phyloP scores from a whole-genome alignment of 2,797 vertebrate species.

The Danio albolineatus region DNA sequence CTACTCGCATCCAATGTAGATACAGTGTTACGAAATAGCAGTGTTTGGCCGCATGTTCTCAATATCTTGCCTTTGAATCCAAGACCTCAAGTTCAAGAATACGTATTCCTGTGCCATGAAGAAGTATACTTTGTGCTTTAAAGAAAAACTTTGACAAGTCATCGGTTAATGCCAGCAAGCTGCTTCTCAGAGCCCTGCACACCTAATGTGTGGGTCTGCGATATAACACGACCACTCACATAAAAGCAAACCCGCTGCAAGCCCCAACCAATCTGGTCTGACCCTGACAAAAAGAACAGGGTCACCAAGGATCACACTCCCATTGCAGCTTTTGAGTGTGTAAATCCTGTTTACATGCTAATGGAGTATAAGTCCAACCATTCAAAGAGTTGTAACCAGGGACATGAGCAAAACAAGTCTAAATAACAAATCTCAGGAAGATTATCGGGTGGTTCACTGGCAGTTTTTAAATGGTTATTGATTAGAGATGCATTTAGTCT shows the following conservation, averaged over 20 bases:
- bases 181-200: background rate
- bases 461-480: background rate
- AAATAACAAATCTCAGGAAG: background rate
- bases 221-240: background rate
- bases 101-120: too few relatives aligned
- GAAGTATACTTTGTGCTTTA: background rate
- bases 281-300: background rate
- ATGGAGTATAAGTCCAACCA: conserved; percentile 19
- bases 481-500: background rate
- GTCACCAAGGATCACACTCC: conserved; percentile 8
- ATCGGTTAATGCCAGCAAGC: background rate
- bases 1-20: too few relatives aligned
- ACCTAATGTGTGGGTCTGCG: background rate
- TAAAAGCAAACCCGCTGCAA: background rate
- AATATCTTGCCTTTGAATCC: too few relatives aligned
- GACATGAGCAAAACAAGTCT: background rate
- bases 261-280: background rate
- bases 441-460: background rate
- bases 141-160: background rate
- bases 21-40: too few relatives aligned
- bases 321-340: background rate
- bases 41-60: too few relatives aligned
- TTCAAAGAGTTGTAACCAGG: conserved; percentile 11
- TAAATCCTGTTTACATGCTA: conserved; percentile 22
- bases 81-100: too few relatives aligned